Percentiles rank a stretch among this genome's conserved stretches.
Conservation (phyloP, 1,140 invertebrate genomes). For the Belonocnema kinseyi region DNA sequence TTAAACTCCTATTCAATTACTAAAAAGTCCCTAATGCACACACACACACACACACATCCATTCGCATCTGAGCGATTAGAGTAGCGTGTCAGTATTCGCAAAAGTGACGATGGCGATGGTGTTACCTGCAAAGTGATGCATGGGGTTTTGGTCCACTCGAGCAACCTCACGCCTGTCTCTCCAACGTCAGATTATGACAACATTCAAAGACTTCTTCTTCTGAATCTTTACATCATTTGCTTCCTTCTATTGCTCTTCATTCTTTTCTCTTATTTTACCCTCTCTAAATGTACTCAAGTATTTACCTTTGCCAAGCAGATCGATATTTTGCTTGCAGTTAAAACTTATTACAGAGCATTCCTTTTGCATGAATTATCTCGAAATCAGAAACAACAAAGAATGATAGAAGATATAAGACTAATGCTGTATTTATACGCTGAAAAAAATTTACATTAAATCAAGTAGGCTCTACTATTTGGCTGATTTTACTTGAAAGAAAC, state of each 20-base stretch:
- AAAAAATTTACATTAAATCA: no score
- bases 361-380: not conserved
- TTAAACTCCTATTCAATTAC: no score
- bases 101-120: constrained; percentile 45
- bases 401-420: no score
- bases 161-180: constrained; percentile 50
- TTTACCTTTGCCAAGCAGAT: constrained; percentile 32
- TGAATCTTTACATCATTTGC: constrained; percentile 34
- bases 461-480: no score
- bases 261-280: constrained; percentile 33
- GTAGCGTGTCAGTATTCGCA: constrained; percentile 38
- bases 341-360: not conserved
- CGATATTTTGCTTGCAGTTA: constrained; percentile 1
- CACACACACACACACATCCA: not conserved
- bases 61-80: constrained; percentile 24
- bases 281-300: constrained; percentile 24
- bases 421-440: no score
- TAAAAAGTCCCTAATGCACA: no score
- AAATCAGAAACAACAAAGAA: not conserved
- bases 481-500: no score
- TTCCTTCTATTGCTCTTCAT: constrained; percentile 36
- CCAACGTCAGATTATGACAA: constrained; percentile 56
- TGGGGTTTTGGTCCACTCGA: constrained; percentile 50
- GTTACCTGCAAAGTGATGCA: constrained; percentile 51
- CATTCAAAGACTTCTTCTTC: constrained; percentile 45